Evolutionary conservation across 2,113 vertebrate genomes (phyloP), one percentile per base, ranked within the genome.

Genomic region (Dromas ardeola): DNA sequence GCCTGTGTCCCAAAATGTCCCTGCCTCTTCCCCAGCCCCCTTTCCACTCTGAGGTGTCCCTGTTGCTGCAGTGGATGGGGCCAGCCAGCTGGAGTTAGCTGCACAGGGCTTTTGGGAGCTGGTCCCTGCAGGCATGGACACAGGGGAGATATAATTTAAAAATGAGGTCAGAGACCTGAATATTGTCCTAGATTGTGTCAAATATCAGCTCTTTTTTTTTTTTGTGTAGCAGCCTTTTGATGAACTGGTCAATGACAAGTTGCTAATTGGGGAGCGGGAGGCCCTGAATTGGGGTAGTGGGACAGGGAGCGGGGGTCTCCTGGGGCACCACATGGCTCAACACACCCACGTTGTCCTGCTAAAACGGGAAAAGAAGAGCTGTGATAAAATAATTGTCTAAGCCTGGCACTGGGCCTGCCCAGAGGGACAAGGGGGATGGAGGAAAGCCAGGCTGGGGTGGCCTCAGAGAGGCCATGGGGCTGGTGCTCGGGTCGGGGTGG

Each of bases 101-200:
- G 59, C 53, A 6, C 0, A 0, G 55, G n/a, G 38, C 40, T 89
- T 34, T 77, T 0, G 0, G 80, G 56, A 72, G 26, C 5, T 3
- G n/a, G 23, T 86, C 71, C 80, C 92, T 6, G 2, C 5, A 1
- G 22, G 52, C 63, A 49, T 0, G 70, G 69, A 61, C 47, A 38
- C 29, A 34, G 36, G 77, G 63, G 62, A 49, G 26, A 59, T 47
- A 15, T 34, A 32, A 42, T 72, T 71, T 59, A 9, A 63, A 85
- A 96, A 87, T 10, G n/a, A 91, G 93, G 91, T 0, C 91, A 91
- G 38, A 79, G 84, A 94, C 89, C 86, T 96, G 86, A 55, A 94
- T 87, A 52, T 20, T 91, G 91, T 65, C 89, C 95, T 83, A 94
- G 55, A 91, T 97, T 69, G 70, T 67, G 69, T 59, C 62, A 47